phyloP scores from a whole-genome alignment of 2,797 vertebrate genomes.

The Aldrovandia affinis region DNA sequence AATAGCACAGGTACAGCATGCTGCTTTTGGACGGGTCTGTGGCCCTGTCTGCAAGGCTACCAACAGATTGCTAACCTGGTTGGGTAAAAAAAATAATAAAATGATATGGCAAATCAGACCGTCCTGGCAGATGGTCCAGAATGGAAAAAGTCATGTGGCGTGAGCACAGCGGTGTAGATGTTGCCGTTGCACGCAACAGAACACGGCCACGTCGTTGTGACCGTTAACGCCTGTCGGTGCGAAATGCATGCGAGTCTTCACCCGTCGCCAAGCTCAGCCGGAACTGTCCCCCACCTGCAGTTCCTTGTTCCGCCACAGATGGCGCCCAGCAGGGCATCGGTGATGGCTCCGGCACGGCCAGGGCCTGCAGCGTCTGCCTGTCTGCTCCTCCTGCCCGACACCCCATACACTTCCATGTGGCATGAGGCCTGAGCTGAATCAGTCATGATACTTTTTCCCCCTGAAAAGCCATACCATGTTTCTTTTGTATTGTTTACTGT shows the following conservation, averaged over 20 bases:
- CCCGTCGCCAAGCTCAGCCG: neutral
- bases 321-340: neutral
- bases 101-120: no score
- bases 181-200: neutral
- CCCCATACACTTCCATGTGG: neutral
- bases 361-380: neutral
- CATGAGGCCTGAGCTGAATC: neutral
- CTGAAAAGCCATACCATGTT: neutral
- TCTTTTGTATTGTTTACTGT: neutral
- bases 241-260: neutral
- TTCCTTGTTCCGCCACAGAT: neutral
- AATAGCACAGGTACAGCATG: neutral
- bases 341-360: neutral
- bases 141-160: neutral
- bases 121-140: no score
- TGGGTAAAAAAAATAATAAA: neutral
- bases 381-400: neutral
- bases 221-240: neutral
- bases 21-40: neutral
- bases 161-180: neutral
- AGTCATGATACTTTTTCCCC: neutral
- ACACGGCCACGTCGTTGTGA: neutral
- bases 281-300: constrained; percentile 11
- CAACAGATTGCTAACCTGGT: neutral
- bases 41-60: neutral